Conservation (phyloP, 2,888 invertebrate genomes). For the Melanostoma scalare region DNA sequence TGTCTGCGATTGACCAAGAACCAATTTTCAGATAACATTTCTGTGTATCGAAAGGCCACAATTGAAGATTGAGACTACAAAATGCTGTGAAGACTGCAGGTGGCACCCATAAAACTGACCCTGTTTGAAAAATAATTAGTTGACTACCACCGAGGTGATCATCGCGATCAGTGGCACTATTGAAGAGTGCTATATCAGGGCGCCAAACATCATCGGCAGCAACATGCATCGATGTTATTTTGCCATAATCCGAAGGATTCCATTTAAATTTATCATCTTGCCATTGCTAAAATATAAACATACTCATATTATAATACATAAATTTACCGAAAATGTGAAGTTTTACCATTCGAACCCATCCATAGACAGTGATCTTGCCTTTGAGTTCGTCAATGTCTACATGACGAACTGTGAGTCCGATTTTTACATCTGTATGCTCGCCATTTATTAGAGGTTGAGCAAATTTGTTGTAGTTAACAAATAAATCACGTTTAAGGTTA, state of each 20-base stretch:
- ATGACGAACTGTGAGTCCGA: constrained; percentile 85
- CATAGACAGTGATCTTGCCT: constrained; percentile 85
- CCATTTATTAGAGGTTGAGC: constrained; percentile 78
- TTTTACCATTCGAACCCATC: constrained; percentile 86
- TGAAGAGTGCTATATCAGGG: constrained; percentile 87
- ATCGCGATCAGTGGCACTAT: constrained; percentile 85
- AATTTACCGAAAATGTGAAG: not conserved
- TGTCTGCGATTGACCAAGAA: constrained; percentile 87
- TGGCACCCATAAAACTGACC: constrained; percentile 74
- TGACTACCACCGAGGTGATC: constrained; percentile 80
- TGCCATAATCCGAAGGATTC: constrained; percentile 87
- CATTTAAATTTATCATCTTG: constrained; percentile 88
- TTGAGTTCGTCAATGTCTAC: constrained; percentile 86
- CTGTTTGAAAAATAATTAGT: constrained; percentile 8
- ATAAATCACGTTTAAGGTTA: constrained; percentile 79
- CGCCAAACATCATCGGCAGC: constrained; percentile 90
- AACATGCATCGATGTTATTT: constrained; percentile 84
- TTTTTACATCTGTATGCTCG: constrained; percentile 76
- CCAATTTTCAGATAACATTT: constrained; percentile 87
- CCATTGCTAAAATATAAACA: constrained; percentile 85
- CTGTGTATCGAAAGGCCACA: constrained; percentile 91
- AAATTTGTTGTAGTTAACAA: constrained; percentile 82
- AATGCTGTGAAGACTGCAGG: constrained; percentile 87
- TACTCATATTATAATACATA: not conserved
- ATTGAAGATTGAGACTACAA: constrained; percentile 86